Evolutionary conservation across 2,113 vertebrate genomes (phyloP).

Genomic region (Gavialis gangeticus): DNA sequence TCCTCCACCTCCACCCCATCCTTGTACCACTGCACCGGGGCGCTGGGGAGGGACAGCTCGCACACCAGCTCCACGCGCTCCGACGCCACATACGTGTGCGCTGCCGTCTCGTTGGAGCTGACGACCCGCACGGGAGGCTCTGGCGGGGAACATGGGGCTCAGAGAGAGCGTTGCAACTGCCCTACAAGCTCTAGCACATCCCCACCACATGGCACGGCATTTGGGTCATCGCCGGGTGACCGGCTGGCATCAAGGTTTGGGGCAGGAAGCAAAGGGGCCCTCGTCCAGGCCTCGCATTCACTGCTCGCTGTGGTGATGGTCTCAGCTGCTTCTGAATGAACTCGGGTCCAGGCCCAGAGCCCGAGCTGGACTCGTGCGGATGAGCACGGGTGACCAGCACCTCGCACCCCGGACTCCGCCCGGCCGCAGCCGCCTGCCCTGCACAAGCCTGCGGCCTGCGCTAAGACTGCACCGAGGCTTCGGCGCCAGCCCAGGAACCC

Average conservation of each 20-base stretch:
- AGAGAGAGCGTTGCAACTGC: neutral
- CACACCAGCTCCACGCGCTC: constrained; percentile 92
- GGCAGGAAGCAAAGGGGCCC: neutral
- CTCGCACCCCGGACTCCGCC: no score
- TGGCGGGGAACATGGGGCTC: constrained; percentile 42
- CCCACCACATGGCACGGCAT: no score
- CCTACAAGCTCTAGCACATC: neutral
- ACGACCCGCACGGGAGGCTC: constrained; percentile 88
- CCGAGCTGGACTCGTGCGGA: no score
- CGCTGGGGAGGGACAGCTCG: constrained; percentile 84
- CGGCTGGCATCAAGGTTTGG: neutral
- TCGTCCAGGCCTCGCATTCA: neutral
- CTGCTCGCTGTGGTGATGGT: no score
- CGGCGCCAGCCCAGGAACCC: no score
- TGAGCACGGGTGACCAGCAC: no score
- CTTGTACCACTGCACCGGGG: constrained; percentile 88
- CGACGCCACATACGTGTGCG: constrained; percentile 81
- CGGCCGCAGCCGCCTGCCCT: no score
- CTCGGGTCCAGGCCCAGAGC: no score
- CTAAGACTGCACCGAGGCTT: no score
- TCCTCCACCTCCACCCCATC: constrained; percentile 88
- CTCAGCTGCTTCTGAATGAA: no score
- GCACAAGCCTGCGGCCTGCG: no score
- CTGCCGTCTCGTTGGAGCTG: constrained; percentile 81
- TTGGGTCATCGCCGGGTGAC: neutral